A percentile compares a stretch with the other conserved stretches of the same genome.
Conservation (phyloP, 2,113 vertebrate species). For the Tricholaema leucomelas region DNA sequence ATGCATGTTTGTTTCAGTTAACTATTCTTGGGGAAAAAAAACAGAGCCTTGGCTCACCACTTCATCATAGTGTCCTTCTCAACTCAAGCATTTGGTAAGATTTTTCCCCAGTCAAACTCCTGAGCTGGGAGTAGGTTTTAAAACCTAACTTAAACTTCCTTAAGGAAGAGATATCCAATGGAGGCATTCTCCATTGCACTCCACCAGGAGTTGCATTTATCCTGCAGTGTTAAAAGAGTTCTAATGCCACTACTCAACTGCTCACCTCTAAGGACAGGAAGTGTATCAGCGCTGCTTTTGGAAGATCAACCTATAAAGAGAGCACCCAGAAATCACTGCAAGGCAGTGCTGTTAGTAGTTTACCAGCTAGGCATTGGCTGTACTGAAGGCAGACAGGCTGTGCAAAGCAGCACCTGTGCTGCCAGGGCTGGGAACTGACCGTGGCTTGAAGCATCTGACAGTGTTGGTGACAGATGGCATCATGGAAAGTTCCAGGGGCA, state of each 20-base stretch:
- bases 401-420: background rate
- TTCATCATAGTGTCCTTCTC: background rate
- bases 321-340: background rate
- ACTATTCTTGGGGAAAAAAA: background rate
- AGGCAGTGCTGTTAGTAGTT: background rate
- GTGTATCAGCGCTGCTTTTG: constrained; percentile 91
- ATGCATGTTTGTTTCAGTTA: background rate
- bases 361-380: background rate
- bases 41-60: background rate
- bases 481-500: background rate
- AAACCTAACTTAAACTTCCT: background rate
- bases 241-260: background rate
- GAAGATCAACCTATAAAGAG: constrained; percentile 89
- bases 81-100: background rate
- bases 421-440: background rate
- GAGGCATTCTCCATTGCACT: background rate
- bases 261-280: constrained; percentile 94
- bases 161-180: background rate
- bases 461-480: background rate
- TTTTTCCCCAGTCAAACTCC: background rate
- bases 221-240: background rate
- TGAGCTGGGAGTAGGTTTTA: background rate
- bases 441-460: background rate
- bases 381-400: background rate
- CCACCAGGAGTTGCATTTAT: background rate